phyloP scores from a whole-genome alignment of 2,113 vertebrate species.

The Neotragus pygmaeus region DNA sequence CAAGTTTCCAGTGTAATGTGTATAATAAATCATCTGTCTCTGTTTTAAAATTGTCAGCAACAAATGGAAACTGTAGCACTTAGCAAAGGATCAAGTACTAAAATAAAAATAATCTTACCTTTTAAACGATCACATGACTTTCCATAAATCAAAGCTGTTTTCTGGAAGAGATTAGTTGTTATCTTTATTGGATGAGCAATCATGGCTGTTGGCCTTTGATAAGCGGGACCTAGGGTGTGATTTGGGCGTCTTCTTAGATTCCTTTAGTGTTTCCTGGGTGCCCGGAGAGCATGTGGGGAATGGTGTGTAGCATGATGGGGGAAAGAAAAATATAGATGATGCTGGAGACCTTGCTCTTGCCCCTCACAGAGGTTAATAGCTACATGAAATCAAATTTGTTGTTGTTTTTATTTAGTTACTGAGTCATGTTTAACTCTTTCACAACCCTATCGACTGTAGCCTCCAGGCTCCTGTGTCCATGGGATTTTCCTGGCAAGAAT shows the following conservation, averaged over 20 bases:
- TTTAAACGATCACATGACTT: neutral
- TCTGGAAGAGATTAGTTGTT: conserved; percentile 33
- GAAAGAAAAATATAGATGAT: neutral
- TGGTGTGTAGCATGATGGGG: neutral
- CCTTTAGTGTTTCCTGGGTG: neutral
- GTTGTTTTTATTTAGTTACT: neutral
- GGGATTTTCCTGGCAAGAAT: neutral
- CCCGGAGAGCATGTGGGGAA: neutral
- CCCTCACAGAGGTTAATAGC: neutral
- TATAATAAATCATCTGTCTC: conserved; percentile 62
- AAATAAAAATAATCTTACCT: conserved; percentile 61
- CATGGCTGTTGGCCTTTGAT: conserved; percentile 2
- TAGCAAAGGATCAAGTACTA: conserved; percentile 17
- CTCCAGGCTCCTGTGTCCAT: neutral
- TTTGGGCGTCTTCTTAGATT: neutral
- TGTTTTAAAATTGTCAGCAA: conserved; percentile 49
- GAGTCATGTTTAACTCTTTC: neutral
- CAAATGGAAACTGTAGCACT: conserved; percentile 57
- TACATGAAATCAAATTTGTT: neutral
- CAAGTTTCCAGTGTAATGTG: conserved; percentile 46
- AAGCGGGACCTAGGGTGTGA: neutral
- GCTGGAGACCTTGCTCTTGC: neutral
- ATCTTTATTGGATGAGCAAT: conserved; percentile 8
- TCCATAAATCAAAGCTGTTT: conserved; percentile 52
- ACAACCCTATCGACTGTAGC: neutral